A percentile compares a stretch with the other conserved stretches of the same genome.
Conservation (phyloP, 2,888 invertebrate species). For the Myopa testacea region DNA sequence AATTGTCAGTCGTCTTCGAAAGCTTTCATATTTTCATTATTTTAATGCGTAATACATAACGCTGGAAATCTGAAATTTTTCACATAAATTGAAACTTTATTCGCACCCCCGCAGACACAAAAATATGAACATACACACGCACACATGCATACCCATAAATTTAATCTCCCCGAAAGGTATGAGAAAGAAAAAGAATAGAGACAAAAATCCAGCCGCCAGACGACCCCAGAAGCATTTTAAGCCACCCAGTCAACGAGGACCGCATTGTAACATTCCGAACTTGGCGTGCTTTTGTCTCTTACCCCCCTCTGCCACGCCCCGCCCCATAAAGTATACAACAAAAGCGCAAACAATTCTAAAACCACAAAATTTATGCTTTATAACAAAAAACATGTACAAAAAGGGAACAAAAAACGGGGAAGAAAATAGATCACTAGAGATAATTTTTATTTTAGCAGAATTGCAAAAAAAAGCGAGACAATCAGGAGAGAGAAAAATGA, state of each 20-base stretch:
- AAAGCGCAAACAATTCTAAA: background rate
- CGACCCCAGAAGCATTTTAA: background rate
- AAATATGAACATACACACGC: background rate
- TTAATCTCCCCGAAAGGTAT: background rate
- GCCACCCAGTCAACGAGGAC: background rate
- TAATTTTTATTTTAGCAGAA: too few species aligned
- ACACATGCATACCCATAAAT: background rate
- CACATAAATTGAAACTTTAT: constrained; percentile 5
- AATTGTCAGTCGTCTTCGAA: background rate
- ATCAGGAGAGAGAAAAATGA: too few species aligned
- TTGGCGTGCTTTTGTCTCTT: background rate
- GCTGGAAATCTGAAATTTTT: background rate
- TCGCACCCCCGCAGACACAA: background rate
- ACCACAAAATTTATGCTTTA: background rate
- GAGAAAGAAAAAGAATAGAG: background rate
- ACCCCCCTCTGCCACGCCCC: too few species aligned
- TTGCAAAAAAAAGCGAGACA: too few species aligned
- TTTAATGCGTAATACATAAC: constrained; percentile 13
- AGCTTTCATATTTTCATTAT: constrained; percentile 27
- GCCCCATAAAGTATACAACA: constrained; percentile 13
- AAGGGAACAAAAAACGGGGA: background rate
- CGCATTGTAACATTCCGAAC: background rate
- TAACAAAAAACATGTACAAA: background rate
- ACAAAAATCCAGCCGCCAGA: background rate
- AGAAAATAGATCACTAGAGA: too few species aligned